phyloP scores from a whole-genome alignment of 2,113 vertebrate species.

The Vimba vimba region DNA sequence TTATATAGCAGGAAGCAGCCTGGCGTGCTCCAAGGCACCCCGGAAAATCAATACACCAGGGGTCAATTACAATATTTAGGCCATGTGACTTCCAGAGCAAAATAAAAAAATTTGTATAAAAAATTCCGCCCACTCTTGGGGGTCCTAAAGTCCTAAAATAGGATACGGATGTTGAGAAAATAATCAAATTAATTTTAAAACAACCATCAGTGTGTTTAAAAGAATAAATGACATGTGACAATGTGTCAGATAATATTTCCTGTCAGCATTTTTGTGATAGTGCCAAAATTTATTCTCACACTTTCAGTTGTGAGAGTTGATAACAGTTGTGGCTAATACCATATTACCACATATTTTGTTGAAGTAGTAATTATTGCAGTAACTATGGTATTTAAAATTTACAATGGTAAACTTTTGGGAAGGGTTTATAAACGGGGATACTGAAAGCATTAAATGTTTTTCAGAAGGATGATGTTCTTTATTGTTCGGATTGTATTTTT shows the following conservation, averaged over 20 bases:
- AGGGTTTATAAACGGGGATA: background rate
- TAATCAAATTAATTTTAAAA: background rate
- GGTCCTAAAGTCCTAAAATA: background rate
- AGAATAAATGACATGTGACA: background rate
- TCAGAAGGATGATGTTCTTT: conserved; percentile 41
- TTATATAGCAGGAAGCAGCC: conserved; percentile 78
- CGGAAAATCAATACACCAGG: conserved; percentile 78
- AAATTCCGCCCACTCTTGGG: conserved; percentile 42
- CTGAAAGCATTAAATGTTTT: background rate
- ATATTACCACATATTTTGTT: no score
- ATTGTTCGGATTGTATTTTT: conserved; percentile 58
- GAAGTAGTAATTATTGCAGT: no score
- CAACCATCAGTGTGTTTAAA: background rate
- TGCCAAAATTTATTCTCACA: background rate
- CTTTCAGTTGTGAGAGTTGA: background rate
- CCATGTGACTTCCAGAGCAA: conserved; percentile 78
- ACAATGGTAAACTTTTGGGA: background rate
- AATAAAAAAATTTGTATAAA: conserved; percentile 78
- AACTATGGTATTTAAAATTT: background rate
- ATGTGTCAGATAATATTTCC: background rate
- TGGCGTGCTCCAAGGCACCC: conserved; percentile 69
- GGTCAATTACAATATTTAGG: conserved; percentile 83
- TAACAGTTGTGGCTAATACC: no score
- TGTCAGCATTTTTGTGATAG: background rate
- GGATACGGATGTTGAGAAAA: background rate